Evolutionary conservation across 2,888 invertebrate species (phyloP).

Genomic region (Coleophora deauratella): DNA sequence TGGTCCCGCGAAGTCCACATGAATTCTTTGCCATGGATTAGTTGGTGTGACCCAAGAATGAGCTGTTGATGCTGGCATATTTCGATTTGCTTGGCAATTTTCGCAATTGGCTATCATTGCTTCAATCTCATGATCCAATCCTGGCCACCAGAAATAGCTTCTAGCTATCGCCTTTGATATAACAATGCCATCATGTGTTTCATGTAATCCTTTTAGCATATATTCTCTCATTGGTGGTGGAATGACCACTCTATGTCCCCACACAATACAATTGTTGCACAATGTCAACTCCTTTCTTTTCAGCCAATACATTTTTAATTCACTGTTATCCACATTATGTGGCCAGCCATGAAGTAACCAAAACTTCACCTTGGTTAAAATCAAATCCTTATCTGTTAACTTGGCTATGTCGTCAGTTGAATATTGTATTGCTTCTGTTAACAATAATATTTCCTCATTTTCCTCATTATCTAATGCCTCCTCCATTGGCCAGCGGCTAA

Average conservation of each 20-base stretch:
- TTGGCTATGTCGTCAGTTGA: not conserved
- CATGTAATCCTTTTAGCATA: constrained; percentile 11
- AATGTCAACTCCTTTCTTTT: constrained; percentile 3
- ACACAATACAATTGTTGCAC: constrained; percentile 10
- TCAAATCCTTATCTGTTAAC: constrained; percentile 6
- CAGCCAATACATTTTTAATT: not conserved
- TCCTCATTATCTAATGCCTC: not conserved
- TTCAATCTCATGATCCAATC: constrained; percentile 6
- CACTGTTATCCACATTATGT: not conserved
- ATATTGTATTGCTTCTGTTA: not conserved
- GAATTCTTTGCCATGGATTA: constrained; percentile 9
- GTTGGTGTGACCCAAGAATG: constrained; percentile 4
- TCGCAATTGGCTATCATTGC: constrained; percentile 2
- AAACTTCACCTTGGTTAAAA: constrained; percentile 7
- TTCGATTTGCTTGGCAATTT: constrained; percentile 1
- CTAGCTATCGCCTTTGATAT: constrained; percentile 4
- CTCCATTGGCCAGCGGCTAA: constrained; percentile 9
- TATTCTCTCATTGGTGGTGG: constrained; percentile 3
- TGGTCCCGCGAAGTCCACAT: constrained; percentile 12
- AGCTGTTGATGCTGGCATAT: not conserved
- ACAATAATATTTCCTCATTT: constrained; percentile 3
- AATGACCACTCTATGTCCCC: constrained; percentile 10
- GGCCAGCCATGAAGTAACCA: constrained; percentile 15
- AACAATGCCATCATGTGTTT: constrained; percentile 10
- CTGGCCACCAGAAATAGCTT: constrained; percentile 7